phyloP scores from a whole-genome alignment of 2,888 invertebrate genomes.

The Plusia festucae region DNA sequence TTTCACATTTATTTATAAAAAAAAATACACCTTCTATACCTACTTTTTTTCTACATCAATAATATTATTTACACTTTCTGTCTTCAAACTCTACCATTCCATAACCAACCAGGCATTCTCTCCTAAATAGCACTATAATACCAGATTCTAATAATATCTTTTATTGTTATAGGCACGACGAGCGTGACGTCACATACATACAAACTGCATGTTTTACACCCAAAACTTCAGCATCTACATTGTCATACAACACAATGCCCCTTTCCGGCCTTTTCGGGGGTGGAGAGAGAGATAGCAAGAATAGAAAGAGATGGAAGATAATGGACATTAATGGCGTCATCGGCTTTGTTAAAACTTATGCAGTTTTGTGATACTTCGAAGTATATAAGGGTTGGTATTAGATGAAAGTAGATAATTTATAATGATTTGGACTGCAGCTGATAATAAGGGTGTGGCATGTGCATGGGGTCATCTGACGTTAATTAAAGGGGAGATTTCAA shows the following conservation, averaged over 20 bases:
- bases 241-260: conserved; percentile 63
- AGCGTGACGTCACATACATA: conserved; percentile 38
- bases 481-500: conserved; percentile 22
- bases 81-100: neutral
- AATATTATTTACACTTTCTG: neutral
- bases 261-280: conserved; percentile 68
- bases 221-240: conserved; percentile 58
- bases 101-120: neutral
- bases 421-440: conserved; percentile 21
- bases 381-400: conserved; percentile 35
- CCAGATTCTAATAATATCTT: conserved; percentile 21
- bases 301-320: conserved; percentile 64
- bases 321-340: conserved; percentile 81
- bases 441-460: conserved; percentile 6
- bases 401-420: conserved; percentile 20
- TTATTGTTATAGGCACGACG: conserved; percentile 19
- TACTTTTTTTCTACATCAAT: too few relatives aligned
- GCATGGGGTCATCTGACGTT: conserved; percentile 18
- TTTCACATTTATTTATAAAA: too few relatives aligned
- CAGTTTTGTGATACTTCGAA: conserved; percentile 44
- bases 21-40: too few relatives aligned
- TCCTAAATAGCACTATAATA: neutral
- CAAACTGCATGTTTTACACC: conserved; percentile 56
- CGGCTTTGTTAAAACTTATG: conserved; percentile 62
- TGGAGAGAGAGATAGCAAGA: conserved; percentile 61